A percentile compares a stretch with the other conserved stretches of the same genome.
Evolutionary conservation across 2,797 vertebrate species (phyloP).

Genomic region (Pseudomugil gertrudae): DNA sequence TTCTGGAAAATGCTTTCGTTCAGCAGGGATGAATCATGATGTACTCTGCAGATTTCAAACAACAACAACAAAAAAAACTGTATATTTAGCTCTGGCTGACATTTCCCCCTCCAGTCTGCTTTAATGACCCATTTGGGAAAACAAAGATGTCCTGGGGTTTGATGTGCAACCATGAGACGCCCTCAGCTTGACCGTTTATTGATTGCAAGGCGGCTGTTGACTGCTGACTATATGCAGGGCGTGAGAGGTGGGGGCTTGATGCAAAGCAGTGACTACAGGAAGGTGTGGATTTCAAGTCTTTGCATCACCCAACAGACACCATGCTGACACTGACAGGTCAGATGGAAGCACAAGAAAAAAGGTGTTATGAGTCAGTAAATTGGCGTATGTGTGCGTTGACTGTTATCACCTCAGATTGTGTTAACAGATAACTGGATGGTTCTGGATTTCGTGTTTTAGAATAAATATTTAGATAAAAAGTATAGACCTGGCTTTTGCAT

Average conservation of each 20-base stretch:
- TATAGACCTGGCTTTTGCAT: constrained; percentile 32
- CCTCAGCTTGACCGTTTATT: constrained; percentile 66
- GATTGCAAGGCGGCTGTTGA: constrained; percentile 54
- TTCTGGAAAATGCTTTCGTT: constrained; percentile 17
- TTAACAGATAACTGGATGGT: constrained; percentile 27
- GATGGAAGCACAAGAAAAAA: constrained; percentile 37
- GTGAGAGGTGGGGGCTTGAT: constrained; percentile 35
- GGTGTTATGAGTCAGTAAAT: constrained; percentile 45
- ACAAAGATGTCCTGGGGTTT: constrained; percentile 58
- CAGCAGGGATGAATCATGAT: constrained; percentile 12
- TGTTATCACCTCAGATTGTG: constrained; percentile 38
- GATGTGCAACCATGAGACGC: constrained; percentile 60
- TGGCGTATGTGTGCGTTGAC: constrained; percentile 18
- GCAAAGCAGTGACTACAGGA: constrained; percentile 33
- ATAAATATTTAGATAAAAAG: constrained; percentile 58
- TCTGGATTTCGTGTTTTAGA: constrained; percentile 52
- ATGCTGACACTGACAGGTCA: constrained; percentile 63
- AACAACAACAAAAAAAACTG: not conserved
- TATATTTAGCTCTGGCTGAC: constrained; percentile 46
- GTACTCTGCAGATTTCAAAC: not conserved
- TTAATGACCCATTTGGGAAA: constrained; percentile 43
- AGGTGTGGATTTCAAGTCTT: constrained; percentile 62
- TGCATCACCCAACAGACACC: constrained; percentile 55
- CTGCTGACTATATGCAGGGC: constrained; percentile 70
- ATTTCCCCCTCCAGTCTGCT: constrained; percentile 41